These are phyloP conservation scores for Goniozus legneri DNA, from an alignment of 1,140 invertebrate species.

Conservation along the genomic window DNA sequence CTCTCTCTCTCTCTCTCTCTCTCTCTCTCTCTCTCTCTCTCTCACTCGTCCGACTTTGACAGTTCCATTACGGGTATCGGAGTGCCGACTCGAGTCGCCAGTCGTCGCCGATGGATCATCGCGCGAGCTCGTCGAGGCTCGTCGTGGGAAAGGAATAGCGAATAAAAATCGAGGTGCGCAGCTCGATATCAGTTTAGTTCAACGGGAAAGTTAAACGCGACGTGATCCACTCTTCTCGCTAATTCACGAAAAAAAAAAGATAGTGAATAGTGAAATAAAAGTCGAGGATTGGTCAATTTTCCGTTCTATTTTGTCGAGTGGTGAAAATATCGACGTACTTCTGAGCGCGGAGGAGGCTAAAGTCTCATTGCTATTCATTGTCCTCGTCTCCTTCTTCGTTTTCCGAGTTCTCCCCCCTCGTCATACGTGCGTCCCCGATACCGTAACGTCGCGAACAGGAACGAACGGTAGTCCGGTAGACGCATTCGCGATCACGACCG, in stretches of 20 bases:
- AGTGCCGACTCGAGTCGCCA: no score
- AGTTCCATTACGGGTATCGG: constrained; percentile 53
- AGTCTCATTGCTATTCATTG: constrained; percentile 37
- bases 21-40: not conserved
- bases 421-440: constrained; percentile 39
- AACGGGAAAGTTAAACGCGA: no score
- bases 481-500: constrained; percentile 9
- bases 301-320: not conserved
- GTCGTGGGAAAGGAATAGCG: constrained; percentile 27
- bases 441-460: constrained; percentile 23
- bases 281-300: no score
- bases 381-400: constrained; percentile 29
- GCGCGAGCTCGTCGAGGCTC: constrained; percentile 1
- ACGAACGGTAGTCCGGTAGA: constrained; percentile 32
- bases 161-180: no score
- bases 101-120: constrained; percentile 28
- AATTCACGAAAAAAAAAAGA: constrained; percentile 19
- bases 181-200: no score
- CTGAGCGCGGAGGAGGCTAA: no score
- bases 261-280: no score
- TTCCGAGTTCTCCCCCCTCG: not conserved
- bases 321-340: not conserved
- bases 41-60: constrained; percentile 38
- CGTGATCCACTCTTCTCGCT: constrained; percentile 25
- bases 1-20: constrained; percentile 5